phyloP scores from a whole-genome alignment of 2,888 invertebrate species.

The Rhodophaea formosa region DNA sequence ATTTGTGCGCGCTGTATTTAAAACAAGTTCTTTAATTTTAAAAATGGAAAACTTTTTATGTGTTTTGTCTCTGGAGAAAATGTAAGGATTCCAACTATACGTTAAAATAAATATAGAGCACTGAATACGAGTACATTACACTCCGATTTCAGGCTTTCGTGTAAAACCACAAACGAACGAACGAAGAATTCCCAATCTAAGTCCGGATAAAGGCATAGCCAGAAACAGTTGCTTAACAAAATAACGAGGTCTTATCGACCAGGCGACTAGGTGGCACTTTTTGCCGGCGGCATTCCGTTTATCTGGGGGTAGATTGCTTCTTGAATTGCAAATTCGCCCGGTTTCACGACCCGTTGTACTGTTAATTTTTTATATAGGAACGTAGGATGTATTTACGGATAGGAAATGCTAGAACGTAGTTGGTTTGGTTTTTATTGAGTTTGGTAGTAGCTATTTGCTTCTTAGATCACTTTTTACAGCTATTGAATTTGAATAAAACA shows the following conservation, averaged over 20 bases:
- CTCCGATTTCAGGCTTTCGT: not conserved
- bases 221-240: slow-evolving; percentile 9
- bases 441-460: not conserved
- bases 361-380: slow-evolving; percentile 33
- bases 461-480: too few relatives aligned
- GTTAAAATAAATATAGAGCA: too few relatives aligned
- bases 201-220: not conserved
- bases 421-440: not conserved
- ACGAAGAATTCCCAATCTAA: not conserved
- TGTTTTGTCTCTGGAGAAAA: too few relatives aligned
- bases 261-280: slow-evolving; percentile 30
- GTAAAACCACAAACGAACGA: not conserved
- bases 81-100: too few relatives aligned
- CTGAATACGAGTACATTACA: too few relatives aligned
- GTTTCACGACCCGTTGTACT: slow-evolving; percentile 33
- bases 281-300: slow-evolving; percentile 32
- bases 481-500: too few relatives aligned
- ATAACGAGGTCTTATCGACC: slow-evolving; percentile 16
- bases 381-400: not conserved
- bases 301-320: slow-evolving; percentile 40
- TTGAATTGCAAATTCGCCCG: slow-evolving; percentile 61
- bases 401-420: not conserved
- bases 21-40: too few relatives aligned
- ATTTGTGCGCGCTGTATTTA: too few relatives aligned
- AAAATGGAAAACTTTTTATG: too few relatives aligned